These are phyloP conservation scores for Drosophila nr. perissopoda DNA, from an alignment of 2,888 invertebrate genomes.

Conservation along the genomic window DNA sequence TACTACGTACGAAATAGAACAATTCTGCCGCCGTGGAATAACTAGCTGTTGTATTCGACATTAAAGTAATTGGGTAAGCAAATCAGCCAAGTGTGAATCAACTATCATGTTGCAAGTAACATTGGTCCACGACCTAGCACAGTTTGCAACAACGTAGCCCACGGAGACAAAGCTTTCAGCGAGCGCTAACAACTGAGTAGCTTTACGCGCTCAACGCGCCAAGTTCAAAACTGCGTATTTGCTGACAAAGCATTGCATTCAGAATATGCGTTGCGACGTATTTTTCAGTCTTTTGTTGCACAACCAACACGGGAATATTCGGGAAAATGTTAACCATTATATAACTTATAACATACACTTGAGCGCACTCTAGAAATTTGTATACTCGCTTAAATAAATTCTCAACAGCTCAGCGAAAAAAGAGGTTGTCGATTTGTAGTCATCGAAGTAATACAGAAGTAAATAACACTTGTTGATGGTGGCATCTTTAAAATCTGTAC, in stretches of 20 bases:
- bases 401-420: constrained; percentile 28
- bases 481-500: neutral
- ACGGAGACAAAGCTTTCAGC: constrained; percentile 6
- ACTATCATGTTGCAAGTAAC: constrained; percentile 4
- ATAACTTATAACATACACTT: neutral
- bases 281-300: neutral
- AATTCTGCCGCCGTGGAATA: constrained; percentile 31
- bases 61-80: constrained; percentile 53
- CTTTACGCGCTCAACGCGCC: constrained; percentile 17
- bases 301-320: constrained; percentile 8
- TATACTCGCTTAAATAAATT: neutral
- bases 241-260: neutral
- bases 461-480: neutral
- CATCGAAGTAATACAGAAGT: constrained; percentile 32
- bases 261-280: neutral
- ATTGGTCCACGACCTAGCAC: constrained; percentile 48
- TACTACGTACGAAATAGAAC: constrained; percentile 1
- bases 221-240: constrained; percentile 15
- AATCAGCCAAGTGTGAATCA: neutral
- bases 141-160: constrained; percentile 26
- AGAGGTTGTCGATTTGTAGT: neutral
- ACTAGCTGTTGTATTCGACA: neutral
- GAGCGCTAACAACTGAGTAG: constrained; percentile 11
- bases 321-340: constrained; percentile 26
- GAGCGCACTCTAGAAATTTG: constrained; percentile 6